Evolutionary conservation across 2,113 vertebrate genomes (phyloP).

Genomic region (Baryphthengus martii): DNA sequence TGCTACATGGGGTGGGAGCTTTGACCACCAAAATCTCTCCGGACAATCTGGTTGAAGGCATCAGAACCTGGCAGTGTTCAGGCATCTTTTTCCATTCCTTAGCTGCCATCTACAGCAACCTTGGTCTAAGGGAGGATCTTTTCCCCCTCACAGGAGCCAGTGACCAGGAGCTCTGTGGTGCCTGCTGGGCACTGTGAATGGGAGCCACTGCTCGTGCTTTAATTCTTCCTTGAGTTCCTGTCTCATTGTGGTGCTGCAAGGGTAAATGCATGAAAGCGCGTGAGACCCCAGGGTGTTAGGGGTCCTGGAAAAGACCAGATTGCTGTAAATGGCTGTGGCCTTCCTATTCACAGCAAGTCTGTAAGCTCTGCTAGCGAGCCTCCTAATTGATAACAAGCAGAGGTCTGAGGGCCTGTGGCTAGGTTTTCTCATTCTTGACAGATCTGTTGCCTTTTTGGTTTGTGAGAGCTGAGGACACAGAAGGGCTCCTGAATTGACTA

Average conservation of each 20-base stretch:
- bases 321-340: not conserved
- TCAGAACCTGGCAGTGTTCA: not conserved
- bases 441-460: conserved; percentile 5
- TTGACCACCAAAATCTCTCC: not conserved
- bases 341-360: not conserved
- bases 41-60: not conserved
- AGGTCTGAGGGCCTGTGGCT: not conserved
- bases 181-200: not conserved
- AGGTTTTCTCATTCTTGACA: conserved; percentile 14
- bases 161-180: not conserved
- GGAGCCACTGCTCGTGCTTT: not conserved
- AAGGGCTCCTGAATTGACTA: not conserved
- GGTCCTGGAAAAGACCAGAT: not conserved
- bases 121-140: not conserved
- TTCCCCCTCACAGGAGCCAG: fast-evolving
- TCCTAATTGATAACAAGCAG: not conserved
- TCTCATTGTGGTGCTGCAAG: not conserved
- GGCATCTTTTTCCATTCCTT: not conserved
- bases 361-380: not conserved
- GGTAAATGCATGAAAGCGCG: not conserved
- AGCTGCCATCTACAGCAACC: not conserved
- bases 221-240: not conserved
- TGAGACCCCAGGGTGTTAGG: fast-evolving
- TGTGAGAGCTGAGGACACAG: not conserved
- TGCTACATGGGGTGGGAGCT: not conserved